Percentiles rank a stretch among this genome's conserved stretches.
phyloP scores from a whole-genome alignment of 1,140 invertebrate genomes.

The Popillia japonica region DNA sequence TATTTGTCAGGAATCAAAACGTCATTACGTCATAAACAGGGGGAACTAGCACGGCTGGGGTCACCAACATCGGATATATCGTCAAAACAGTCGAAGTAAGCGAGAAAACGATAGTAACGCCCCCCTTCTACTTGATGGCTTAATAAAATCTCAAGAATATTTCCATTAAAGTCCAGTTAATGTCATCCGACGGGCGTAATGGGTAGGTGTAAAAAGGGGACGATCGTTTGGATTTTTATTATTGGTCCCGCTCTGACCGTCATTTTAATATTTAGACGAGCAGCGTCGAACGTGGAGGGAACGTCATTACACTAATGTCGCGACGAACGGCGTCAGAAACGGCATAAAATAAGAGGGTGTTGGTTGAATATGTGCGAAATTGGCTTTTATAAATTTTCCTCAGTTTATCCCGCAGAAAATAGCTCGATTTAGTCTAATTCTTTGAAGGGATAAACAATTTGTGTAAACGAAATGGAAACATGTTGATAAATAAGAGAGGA shows the following conservation, averaged over 20 bases:
- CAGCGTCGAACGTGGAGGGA: not conserved
- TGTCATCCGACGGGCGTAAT: not conserved
- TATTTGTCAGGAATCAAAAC: not conserved
- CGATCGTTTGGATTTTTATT: slow-evolving; percentile 24
- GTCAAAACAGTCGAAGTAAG: not conserved
- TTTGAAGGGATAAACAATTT: not conserved
- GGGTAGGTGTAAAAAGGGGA: not conserved
- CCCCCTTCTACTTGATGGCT: not conserved
- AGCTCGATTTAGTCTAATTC: not conserved
- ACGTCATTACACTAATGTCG: slow-evolving; percentile 6
- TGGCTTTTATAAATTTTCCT: not conserved
- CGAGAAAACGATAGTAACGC: not conserved
- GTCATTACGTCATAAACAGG: slow-evolving; percentile 10
- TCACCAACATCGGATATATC: not conserved
- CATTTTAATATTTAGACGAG: slow-evolving; percentile 20
- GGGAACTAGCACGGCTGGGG: not conserved
- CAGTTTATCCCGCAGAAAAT: not conserved
- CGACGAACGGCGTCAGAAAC: not conserved
- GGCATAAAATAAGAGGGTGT: not conserved
- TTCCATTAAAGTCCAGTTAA: slow-evolving; percentile 18
- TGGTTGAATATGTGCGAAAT: slow-evolving; percentile 17
- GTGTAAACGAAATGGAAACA: not conserved
- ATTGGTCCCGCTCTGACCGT: not conserved
- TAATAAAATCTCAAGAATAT: slow-evolving; percentile 26
- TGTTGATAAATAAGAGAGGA: too few relatives aligned